Conservation (phyloP, 2,888 invertebrate species). For the Apocheima hispidaria region DNA sequence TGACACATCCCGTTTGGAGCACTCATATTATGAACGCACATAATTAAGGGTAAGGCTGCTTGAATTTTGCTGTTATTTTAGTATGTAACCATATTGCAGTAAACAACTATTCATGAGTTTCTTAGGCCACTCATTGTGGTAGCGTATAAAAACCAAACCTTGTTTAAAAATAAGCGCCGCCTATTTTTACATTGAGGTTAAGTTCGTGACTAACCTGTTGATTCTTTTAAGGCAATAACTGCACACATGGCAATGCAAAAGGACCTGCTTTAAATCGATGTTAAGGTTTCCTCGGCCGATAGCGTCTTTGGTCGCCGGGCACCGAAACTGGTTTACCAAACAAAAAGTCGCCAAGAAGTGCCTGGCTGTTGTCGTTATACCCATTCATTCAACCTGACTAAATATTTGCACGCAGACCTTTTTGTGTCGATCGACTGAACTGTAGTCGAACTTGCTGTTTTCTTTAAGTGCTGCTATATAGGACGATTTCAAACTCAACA, state of each 20-base stretch:
- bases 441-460: conserved; percentile 57
- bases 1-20: conserved; percentile 32
- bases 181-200: conserved; percentile 25
- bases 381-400: conserved; percentile 62
- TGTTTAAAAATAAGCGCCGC: conserved; percentile 4
- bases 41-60: too few relatives aligned
- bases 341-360: conserved; percentile 54
- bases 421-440: conserved; percentile 52
- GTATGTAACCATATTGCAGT: too few relatives aligned
- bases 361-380: conserved; percentile 56
- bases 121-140: too few relatives aligned
- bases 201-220: conserved; percentile 28
- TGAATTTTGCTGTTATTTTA: too few relatives aligned
- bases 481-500: conserved; percentile 19
- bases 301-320: conserved; percentile 54
- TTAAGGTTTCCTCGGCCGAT: conserved; percentile 62
- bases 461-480: conserved; percentile 48
- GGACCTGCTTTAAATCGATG: conserved; percentile 61
- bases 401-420: conserved; percentile 56
- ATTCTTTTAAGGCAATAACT: conserved; percentile 43
- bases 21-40: conserved; percentile 3
- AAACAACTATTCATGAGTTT: too few relatives aligned
- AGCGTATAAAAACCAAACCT: neutral
- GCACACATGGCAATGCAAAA: conserved; percentile 59
- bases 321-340: conserved; percentile 62